Evolutionary conservation across 2,797 vertebrate genomes (phyloP), one percentile per base, ranked within the genome.

Genomic region (Perodicticus potto): DNA sequence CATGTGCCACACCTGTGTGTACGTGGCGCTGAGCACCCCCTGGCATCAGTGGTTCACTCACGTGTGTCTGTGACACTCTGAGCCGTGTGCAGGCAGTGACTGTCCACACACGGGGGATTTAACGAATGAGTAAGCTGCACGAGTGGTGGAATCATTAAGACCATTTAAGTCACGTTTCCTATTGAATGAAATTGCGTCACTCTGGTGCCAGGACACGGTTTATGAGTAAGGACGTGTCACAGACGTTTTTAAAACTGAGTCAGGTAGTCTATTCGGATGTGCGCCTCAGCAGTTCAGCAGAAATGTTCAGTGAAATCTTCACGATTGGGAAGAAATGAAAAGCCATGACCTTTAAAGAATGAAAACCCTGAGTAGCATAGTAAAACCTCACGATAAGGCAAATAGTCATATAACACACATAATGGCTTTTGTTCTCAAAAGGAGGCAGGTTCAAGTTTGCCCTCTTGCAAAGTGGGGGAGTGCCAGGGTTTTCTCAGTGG

Each of bases 271-370:
- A 49, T 82, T 86, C 92, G 34, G 53, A 72, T 72, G 16, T 83
- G 49, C 78, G 77, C 45, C 65, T 82, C 9, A 55, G 82, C 45
- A 12, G 43, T 34, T 81, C 53, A 90, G 17, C 88, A 94, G 86
- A 94, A 94, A 95, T 67, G 90, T 40, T 80, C 77, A 95, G 70
- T 87, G 85, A 91, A 77, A 72, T 80, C 91, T 93, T 16, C 6
- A 17, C 61, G 69, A 88, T 70, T 59, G 67, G 96, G 37, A 72
- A 78, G 63, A 89, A 94, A 86, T 76, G 96, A 84, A 76, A 94
- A 94, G 59, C 87, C 7, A 1, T 73, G 95, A 78, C 85, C 95
- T 95, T 91, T 81, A 65, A 92, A 94, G 89, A 93, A 40, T 29
- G 95, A 74, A 95, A 87, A 49, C 27, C 17, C 0, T 69, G 34